phyloP scores from a whole-genome alignment of 2,797 vertebrate species.

The Hippoglossus hippoglossus region DNA sequence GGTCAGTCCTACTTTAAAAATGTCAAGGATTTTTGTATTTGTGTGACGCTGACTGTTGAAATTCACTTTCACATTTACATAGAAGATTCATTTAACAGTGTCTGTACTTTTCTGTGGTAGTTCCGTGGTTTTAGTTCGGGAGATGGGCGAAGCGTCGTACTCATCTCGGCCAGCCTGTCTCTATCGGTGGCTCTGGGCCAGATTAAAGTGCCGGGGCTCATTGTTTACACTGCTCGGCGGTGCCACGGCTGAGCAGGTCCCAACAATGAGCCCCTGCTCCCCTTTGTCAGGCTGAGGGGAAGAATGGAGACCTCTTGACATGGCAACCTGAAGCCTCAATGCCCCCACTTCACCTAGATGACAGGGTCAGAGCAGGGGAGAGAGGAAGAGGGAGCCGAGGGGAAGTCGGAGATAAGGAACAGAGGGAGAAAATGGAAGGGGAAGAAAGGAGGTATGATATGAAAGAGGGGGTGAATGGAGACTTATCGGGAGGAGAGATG shows the following conservation, averaged over 20 bases:
- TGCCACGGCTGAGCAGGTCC: constrained; percentile 80
- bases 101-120: no score
- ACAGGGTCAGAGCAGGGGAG: constrained; percentile 70
- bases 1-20: no score
- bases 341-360: constrained; percentile 82
- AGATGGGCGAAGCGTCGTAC: constrained; percentile 10
- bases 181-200: constrained; percentile 68
- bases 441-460: constrained; percentile 17
- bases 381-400: constrained; percentile 60
- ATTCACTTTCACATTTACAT: no score
- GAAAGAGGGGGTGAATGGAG: background rate
- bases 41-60: no score
- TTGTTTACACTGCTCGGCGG: constrained; percentile 81
- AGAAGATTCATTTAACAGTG: no score
- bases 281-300: constrained; percentile 78
- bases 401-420: constrained; percentile 51
- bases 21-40: no score
- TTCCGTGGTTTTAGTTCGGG: no score
- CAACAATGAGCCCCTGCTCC: constrained; percentile 77
- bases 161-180: constrained; percentile 56
- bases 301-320: constrained; percentile 86
- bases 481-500: background rate
- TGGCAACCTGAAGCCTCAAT: constrained; percentile 84
- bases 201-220: constrained; percentile 77
- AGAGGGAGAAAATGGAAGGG: constrained; percentile 16